Percentiles rank a stretch among this genome's conserved stretches.
Evolutionary conservation across 1,140 invertebrate genomes (phyloP).

Genomic region (Caenorhabditis tropicalis): DNA sequence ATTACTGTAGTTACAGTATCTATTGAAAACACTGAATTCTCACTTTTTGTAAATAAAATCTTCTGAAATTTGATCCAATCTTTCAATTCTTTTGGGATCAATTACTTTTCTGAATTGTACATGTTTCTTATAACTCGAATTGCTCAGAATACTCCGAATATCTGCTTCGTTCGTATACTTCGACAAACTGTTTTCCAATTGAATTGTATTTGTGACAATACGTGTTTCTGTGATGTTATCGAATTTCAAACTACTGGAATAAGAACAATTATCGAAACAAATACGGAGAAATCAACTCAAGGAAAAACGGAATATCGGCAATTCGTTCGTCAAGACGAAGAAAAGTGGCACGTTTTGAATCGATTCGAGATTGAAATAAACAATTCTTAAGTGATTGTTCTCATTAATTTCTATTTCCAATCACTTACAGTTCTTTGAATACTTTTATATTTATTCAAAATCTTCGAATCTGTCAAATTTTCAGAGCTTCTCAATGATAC

Average conservation of each 20-base stretch:
- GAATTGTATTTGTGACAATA: background rate
- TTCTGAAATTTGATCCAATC: background rate
- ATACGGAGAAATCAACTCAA: background rate
- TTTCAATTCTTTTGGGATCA: background rate
- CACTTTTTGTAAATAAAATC: conserved; percentile 27
- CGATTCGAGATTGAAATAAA: background rate
- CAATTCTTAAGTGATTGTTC: background rate
- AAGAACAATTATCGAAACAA: background rate
- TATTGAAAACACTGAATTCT: too few species aligned
- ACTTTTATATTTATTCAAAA: too few species aligned
- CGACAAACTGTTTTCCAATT: background rate
- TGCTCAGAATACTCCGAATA: background rate
- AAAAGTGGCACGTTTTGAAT: background rate
- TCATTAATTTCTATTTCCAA: too few species aligned
- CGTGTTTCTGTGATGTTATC: background rate
- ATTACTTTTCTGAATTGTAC: background rate
- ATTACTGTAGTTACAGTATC: too few species aligned
- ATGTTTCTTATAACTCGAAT: background rate
- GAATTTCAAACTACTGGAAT: background rate
- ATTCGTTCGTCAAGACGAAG: background rate
- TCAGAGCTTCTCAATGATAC: background rate
- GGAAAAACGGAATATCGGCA: background rate
- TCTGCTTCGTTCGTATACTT: background rate
- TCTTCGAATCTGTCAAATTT: background rate
- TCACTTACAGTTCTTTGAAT: conserved; percentile 1